A percentile compares a stretch with the other conserved stretches of the same genome.
Evolutionary conservation across 2,888 invertebrate species (phyloP).

Genomic region (Brachypalpus laphriformis): DNA sequence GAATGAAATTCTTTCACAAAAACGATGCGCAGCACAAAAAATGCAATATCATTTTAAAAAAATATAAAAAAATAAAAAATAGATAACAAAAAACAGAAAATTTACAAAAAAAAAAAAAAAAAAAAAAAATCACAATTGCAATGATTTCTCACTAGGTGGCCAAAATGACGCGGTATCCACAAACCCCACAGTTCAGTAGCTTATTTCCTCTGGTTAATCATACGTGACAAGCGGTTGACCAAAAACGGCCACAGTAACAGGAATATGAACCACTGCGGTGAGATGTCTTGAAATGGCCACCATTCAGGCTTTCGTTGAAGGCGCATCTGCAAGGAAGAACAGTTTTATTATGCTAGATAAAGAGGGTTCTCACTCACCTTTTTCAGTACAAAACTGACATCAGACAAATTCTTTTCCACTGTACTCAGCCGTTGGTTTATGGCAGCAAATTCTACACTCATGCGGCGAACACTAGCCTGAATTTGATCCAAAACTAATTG

Average conservation of each 20-base stretch:
- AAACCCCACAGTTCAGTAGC: not conserved
- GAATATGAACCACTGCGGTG: conserved; percentile 81
- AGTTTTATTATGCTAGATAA: not conserved
- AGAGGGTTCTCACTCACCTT: not conserved
- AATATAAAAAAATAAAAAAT: conserved; percentile 30
- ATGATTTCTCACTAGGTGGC: conserved; percentile 38
- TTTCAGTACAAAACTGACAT: conserved; percentile 76
- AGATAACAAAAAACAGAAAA: conserved; percentile 35
- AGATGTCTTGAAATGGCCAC: conserved; percentile 87
- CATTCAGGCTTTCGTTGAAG: conserved; percentile 82
- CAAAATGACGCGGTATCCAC: not conserved
- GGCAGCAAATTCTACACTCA: conserved; percentile 80
- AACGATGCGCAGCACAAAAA: conserved; percentile 49
- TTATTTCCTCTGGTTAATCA: conserved; percentile 60
- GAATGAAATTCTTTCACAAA: conserved; percentile 43
- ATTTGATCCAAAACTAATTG: conserved; percentile 79
- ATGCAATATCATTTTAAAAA: conserved; percentile 30
- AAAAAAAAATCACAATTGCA: conserved; percentile 61
- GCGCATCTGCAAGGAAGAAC: conserved; percentile 42
- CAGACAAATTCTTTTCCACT: conserved; percentile 79
- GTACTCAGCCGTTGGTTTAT: conserved; percentile 79
- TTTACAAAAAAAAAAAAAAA: conserved; percentile 32
- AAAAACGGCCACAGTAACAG: conserved; percentile 80
- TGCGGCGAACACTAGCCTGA: conserved; percentile 79
- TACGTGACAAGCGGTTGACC: conserved; percentile 46